Evolutionary conservation across 2,888 invertebrate genomes (phyloP).

Genomic region (Endotricha flammealis): DNA sequence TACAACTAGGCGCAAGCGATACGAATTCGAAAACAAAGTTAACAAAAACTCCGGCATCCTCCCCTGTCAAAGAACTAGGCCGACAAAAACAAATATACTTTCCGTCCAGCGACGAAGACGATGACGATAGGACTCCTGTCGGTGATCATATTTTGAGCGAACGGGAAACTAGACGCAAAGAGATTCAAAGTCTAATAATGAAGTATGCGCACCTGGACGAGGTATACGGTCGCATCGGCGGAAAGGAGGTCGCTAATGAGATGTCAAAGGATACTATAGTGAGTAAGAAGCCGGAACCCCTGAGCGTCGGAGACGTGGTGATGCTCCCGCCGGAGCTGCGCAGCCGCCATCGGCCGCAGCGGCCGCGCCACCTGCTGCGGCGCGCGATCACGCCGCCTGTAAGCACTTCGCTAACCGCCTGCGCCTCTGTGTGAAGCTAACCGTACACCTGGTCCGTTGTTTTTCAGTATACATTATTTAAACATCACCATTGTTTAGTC

Average conservation of each 20-base stretch:
- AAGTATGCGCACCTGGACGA: conserved; percentile 90
- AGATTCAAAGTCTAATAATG: conserved; percentile 88
- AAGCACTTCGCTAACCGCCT: conserved; percentile 70
- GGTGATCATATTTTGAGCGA: conserved; percentile 81
- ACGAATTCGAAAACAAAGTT: conserved; percentile 36
- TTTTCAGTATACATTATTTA: conserved; percentile 38
- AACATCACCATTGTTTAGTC: conserved; percentile 22
- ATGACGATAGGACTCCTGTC: conserved; percentile 74
- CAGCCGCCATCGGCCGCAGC: conserved; percentile 57
- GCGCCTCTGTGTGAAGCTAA: conserved; percentile 71
- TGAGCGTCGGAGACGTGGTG: conserved; percentile 62
- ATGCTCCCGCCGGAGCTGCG: conserved; percentile 67
- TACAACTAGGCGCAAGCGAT: conserved; percentile 52
- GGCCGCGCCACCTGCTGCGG: conserved; percentile 70
- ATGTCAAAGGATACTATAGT: conserved; percentile 35
- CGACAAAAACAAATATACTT: conserved; percentile 70
- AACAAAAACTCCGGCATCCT: conserved; percentile 59
- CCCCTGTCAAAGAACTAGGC: conserved; percentile 52
- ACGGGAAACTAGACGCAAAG: conserved; percentile 88
- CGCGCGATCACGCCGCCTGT: conserved; percentile 77
- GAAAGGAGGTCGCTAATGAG: conserved; percentile 49
- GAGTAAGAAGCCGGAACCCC: conserved; percentile 46
- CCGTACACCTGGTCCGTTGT: conserved; percentile 66
- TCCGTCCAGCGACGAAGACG: conserved; percentile 72
- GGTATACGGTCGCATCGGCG: conserved; percentile 77